Base-by-base conservation (phyloP, 2,113 vertebrate genomes). In the Ellobius talpinus region DNA sequence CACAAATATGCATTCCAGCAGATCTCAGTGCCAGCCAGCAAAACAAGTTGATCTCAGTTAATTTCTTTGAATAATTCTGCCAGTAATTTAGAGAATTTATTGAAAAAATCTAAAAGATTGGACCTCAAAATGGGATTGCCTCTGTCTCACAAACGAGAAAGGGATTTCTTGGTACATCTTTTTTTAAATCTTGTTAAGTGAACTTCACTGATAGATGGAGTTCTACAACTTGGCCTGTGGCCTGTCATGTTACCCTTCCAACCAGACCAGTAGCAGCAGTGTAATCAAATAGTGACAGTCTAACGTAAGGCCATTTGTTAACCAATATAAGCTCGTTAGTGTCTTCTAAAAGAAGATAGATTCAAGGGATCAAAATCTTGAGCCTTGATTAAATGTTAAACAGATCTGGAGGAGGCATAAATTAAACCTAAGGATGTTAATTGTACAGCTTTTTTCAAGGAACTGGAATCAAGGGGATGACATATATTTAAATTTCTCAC, bases 401-500 rank as follows among this genome's bases (percentile, higher is more conserved):
- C 58, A 47, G 42, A 90, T 88, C 65, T 94, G 90, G 55, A 96
- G 42, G 68, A 86, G 19, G 16, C 21, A 88, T 87, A 65, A 82
- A 72, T 81, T 94, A 96, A 97, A 9, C 14, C 74, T 39, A 26
- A 91, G 42, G 29, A 96, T 95, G 87, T 86, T 89, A 90, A 94
- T 61, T 88, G 39, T 86, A 68, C 45, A 87, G 36, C 85, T 86
- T 93, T 55, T 94, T 89, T 84, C 73, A 91, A 95, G 29, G 45
- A 95, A 93, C 65, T 89, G 23, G 19, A 77, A 86, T 87, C 47
- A 89, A 73, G 96, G 42, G 42, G 16, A 61, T 77, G 88, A 78
- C 24, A 90, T 42, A 52, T 45, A 61, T 78, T 95, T 87, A 90
- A 79, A 94, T 90, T 88, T 93, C 65, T 89, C 86, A 85, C 45